Conservation (phyloP, 2,888 invertebrate genomes). For the Lagria hirta region DNA sequence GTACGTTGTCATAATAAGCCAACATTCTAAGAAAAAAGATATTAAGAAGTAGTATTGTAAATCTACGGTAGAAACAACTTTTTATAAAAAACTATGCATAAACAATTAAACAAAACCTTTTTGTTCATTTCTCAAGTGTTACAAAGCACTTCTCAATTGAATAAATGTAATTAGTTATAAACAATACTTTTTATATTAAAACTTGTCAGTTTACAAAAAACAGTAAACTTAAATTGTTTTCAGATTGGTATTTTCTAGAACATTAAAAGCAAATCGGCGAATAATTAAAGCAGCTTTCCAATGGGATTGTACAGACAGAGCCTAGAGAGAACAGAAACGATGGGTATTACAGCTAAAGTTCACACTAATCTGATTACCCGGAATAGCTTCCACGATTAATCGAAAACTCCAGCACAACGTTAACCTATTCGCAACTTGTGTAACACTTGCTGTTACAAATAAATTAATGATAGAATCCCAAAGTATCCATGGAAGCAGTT, state of each 20-base stretch:
- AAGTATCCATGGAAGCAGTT: background rate
- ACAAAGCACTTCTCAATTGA: too few species aligned
- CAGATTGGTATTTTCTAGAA: too few species aligned
- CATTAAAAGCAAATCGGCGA: constrained; percentile 8
- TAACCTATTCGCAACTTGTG: constrained; percentile 22
- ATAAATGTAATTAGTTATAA: too few species aligned
- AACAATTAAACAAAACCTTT: too few species aligned
- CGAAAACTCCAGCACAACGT: constrained; percentile 27
- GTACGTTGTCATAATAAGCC: too few species aligned
- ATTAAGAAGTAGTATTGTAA: too few species aligned
- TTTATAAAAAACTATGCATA: too few species aligned
- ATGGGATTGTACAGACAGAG: constrained; percentile 14
- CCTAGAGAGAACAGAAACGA: constrained; percentile 15
- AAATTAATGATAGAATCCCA: constrained; percentile 12
- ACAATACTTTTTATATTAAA: background rate
- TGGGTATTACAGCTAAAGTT: constrained; percentile 26
- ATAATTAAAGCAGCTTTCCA: constrained; percentile 14
- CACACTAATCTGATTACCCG: constrained; percentile 32
- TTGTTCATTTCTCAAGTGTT: too few species aligned
- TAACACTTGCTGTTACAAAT: constrained; percentile 19
- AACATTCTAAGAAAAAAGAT: too few species aligned
- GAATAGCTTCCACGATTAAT: constrained; percentile 34
- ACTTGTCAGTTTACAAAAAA: too few species aligned
- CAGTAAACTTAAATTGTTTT: too few species aligned
- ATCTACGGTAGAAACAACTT: too few species aligned